Evolutionary conservation across 2,888 invertebrate genomes (phyloP).

Genomic region (Flexamia atlantica): DNA sequence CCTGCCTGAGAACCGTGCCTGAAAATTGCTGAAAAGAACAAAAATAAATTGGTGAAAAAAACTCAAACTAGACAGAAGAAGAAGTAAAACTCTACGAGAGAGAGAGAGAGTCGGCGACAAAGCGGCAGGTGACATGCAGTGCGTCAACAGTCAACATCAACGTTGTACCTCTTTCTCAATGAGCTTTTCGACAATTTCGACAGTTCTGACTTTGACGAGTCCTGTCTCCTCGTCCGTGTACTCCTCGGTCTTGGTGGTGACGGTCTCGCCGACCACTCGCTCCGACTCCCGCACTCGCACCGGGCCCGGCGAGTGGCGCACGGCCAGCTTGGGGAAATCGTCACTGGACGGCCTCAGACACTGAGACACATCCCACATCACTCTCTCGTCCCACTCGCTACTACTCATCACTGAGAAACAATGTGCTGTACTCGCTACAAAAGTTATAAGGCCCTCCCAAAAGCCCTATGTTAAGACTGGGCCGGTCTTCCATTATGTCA

Average conservation of each 20-base stretch:
- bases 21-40: constrained; percentile 37
- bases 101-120: neutral
- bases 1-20: neutral
- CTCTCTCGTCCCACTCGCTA: neutral
- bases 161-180: constrained; percentile 94
- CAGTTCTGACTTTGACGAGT: constrained; percentile 91
- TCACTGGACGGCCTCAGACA: constrained; percentile 80
- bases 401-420: no score
- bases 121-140: constrained; percentile 56
- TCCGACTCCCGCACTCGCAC: constrained; percentile 93
- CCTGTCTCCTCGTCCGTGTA: constrained; percentile 91
- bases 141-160: constrained; percentile 46
- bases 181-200: constrained; percentile 96
- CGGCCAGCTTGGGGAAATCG: constrained; percentile 90
- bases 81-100: constrained; percentile 33
- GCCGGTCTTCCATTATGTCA: no score
- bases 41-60: constrained; percentile 33
- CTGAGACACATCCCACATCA: constrained; percentile 51
- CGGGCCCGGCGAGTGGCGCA: constrained; percentile 91
- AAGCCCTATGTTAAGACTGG: no score
- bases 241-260: constrained; percentile 92
- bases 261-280: constrained; percentile 92
- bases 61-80: constrained; percentile 34
- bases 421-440: no score
- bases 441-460: no score